Base-by-base conservation (phyloP, 2,113 vertebrate genomes). In the Oxyruncus cristatus region DNA sequence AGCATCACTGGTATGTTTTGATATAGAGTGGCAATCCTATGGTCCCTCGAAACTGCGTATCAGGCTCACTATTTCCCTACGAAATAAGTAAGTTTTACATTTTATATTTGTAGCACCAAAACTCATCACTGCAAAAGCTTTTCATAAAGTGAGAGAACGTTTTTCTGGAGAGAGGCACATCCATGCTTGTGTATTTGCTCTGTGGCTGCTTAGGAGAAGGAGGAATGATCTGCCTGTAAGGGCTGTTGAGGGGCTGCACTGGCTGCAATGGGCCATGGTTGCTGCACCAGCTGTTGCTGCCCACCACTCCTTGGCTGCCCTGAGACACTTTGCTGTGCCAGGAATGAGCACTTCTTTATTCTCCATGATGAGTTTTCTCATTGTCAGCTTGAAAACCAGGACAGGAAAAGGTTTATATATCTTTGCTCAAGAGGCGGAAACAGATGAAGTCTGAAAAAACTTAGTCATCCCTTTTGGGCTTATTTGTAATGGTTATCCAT, bases 281-380 rank as follows among this genome's bases (percentile, higher is more conserved):
- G 63, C 39, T 35, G 27, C 18, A 17, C 20, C 18, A 70, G 30
- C 33, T 0, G 0, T 19, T 63, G 61, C 39, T 65, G 32, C 68
- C 27, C 73, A 49, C 50, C 23, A 11, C 11, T 56, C 37, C n/a
- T 17, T 17, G 37, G 20, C 70, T 44, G 33, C 26, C 22, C 52
- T 39, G 56, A 9, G 35, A 85, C 1, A 3, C 17, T n/a, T 56
- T 41, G 41, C 63, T 1, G 0, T 74, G 68, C 63, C 1, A 2
- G 55, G 22, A 92, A 23, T 13, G 70, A 74, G 32, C 0, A 1
- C 4, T 88, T 14, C 61, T 75, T 75, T 76, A 58, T 76, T 88
- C 80, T 73, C 72, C n/a, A 52, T 37, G 23, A 52, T 12, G 62
- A 44, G 24, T 70, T 85, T 85, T 24, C n/a, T 94, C 37, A 32